Conservation (phyloP, 2,113 vertebrate species). For the Shinisaurus crocodilurus region DNA sequence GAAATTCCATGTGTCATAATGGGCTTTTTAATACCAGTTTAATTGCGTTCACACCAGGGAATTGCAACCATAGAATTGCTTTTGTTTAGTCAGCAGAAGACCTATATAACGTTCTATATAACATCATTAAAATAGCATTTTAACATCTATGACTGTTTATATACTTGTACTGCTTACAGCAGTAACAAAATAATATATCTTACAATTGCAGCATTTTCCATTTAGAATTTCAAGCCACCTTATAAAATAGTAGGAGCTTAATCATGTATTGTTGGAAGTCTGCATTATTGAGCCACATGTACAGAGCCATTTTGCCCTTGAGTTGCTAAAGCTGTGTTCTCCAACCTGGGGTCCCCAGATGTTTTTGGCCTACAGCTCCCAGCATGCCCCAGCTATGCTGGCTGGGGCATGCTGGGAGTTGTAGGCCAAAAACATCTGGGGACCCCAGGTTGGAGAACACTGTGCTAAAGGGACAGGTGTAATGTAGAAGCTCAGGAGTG, state of each 20-base stretch:
- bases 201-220: background rate
- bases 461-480: background rate
- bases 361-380: no score
- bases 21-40: background rate
- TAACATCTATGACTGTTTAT: background rate
- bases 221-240: background rate
- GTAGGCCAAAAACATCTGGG: no score
- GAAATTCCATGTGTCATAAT: background rate
- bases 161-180: background rate
- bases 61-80: background rate
- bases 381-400: no score
- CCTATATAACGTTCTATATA: background rate
- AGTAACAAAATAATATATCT: background rate
- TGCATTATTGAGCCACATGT: background rate
- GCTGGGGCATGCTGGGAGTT: no score
- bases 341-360: no score
- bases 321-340: no score
- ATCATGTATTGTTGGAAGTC: background rate
- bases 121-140: background rate
- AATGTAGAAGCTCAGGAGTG: background rate
- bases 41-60: background rate
- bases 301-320: background rate
- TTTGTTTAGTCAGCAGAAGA: background rate
- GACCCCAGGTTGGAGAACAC: no score
- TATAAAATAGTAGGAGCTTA: background rate